These are phyloP conservation scores for Ischnura elegans DNA, from an alignment of 2,888 invertebrate genomes.

Conservation along the genomic window DNA sequence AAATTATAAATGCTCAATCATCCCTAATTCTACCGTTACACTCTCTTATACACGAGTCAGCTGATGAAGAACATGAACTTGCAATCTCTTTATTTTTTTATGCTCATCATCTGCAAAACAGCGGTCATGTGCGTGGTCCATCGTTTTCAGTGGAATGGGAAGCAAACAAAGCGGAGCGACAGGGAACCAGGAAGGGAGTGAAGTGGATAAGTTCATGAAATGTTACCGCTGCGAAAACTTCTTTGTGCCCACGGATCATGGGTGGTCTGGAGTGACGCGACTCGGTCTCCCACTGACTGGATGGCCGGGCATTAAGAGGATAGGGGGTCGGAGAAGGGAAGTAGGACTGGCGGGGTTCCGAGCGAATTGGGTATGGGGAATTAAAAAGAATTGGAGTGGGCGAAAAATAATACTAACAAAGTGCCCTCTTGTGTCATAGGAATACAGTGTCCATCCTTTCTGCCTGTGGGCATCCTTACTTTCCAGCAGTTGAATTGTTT, in stretches of 20 bases:
- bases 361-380: neutral
- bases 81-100: neutral
- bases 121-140: neutral
- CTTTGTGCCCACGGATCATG: neutral
- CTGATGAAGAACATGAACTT: too few species aligned
- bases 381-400: neutral
- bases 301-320: neutral
- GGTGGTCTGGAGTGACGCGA: neutral
- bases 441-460: neutral
- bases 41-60: neutral
- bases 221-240: neutral
- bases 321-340: neutral
- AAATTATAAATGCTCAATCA: too few species aligned
- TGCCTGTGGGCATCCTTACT: too few species aligned
- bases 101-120: neutral
- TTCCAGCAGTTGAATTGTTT: too few species aligned
- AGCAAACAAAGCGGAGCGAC: neutral
- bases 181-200: neutral
- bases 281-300: neutral
- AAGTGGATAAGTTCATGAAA: neutral
- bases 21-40: neutral
- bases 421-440: neutral
- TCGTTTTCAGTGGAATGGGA: neutral
- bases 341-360: neutral
- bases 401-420: neutral